Conservation (phyloP, 2,797 vertebrate species). For the Microctenopoma stevenorrisi region DNA sequence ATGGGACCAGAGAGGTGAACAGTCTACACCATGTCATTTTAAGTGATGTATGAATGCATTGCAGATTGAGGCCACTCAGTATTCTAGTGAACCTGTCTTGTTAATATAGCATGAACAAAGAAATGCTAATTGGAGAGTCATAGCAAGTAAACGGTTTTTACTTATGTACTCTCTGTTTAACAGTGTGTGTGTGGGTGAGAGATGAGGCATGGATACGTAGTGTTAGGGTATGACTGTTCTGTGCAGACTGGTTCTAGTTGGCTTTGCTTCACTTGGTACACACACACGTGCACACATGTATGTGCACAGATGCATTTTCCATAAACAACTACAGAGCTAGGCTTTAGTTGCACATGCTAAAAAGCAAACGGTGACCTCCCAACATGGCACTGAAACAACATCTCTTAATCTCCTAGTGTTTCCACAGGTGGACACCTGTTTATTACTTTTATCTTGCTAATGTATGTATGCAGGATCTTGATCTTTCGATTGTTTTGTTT, state of each 20-base stretch:
- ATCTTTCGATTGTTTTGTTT: not conserved
- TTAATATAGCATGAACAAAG: slow-evolving; percentile 1
- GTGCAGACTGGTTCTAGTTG: slow-evolving; percentile 53
- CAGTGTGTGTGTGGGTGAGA: slow-evolving; percentile 42
- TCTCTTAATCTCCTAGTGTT: not conserved
- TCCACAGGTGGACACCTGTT: not conserved
- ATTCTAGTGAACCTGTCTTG: slow-evolving; percentile 10
- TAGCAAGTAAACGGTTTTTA: slow-evolving; percentile 3
- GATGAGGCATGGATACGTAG: slow-evolving; percentile 54
- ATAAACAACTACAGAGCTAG: not conserved
- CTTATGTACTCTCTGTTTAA: slow-evolving; percentile 29
- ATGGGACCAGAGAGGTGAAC: slow-evolving; percentile 21
- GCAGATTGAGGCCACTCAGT: slow-evolving; percentile 1
- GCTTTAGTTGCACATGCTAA: not conserved
- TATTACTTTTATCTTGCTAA: not conserved
- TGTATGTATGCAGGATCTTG: not conserved
- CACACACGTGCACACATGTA: not conserved
- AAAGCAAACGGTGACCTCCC: slow-evolving; percentile 5
- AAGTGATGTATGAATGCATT: slow-evolving; percentile 37
- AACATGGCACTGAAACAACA: not conserved
- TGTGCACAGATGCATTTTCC: not conserved
- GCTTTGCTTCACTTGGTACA: slow-evolving; percentile 40
- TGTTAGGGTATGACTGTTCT: slow-evolving; percentile 65
- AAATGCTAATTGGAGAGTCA: not conserved
- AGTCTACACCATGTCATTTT: slow-evolving; percentile 26